Evolutionary conservation across 2,113 vertebrate genomes (phyloP).

Genomic region (Xenus cinereus): DNA sequence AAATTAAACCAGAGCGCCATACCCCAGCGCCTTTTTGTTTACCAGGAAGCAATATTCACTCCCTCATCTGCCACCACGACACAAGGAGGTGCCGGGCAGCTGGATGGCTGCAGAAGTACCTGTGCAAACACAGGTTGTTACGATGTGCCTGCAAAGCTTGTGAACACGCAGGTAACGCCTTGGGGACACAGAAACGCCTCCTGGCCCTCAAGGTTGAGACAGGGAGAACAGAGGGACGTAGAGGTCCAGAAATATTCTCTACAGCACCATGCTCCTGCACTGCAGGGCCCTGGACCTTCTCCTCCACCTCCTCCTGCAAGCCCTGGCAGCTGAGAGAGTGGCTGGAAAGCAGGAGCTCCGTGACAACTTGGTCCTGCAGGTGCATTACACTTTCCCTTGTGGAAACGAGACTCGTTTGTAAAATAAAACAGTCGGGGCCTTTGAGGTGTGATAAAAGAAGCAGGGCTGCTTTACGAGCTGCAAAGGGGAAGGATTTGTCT

Average conservation of each 20-base stretch:
- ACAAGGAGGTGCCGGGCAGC: not conserved
- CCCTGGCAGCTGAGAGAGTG: not conserved
- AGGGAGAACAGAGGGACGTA: not conserved
- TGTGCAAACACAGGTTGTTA: not conserved
- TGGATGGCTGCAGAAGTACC: not conserved
- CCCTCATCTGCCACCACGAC: not conserved
- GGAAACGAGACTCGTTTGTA: not conserved
- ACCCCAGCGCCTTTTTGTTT: not conserved
- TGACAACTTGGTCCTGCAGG: not conserved
- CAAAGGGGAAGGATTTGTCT: not conserved
- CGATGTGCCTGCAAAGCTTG: accelerated
- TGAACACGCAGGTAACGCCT: accelerated
- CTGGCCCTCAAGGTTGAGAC: not conserved
- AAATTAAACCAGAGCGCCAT: accelerated
- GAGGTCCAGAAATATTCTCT: not conserved
- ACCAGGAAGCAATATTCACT: not conserved
- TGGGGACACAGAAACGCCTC: accelerated
- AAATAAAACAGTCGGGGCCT: not conserved
- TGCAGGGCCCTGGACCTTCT: not conserved
- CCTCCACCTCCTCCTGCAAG: not conserved
- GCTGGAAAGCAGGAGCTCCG: not conserved
- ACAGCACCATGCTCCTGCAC: accelerated
- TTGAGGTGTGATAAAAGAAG: not conserved
- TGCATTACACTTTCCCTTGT: not conserved
- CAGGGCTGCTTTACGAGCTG: accelerated